A percentile compares a stretch with the other conserved stretches of the same genome.
phyloP scores from a whole-genome alignment of 1,140 invertebrate species.

The Galleria mellonella region DNA sequence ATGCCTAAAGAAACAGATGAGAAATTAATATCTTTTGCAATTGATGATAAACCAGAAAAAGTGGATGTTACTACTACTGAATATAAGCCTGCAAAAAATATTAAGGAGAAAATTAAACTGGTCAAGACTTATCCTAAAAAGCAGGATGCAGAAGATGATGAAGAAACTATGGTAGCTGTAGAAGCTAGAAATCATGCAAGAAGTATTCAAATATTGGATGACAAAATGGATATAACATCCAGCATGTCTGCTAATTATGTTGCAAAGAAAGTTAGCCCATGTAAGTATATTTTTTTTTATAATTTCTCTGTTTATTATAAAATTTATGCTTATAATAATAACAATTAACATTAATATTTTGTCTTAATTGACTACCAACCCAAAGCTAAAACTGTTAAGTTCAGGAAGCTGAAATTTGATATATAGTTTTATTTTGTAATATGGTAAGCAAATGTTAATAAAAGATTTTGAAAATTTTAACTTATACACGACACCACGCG shows the following conservation, averaged over 20 bases:
- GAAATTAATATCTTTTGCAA: slow-evolving; percentile 64
- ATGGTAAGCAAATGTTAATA: too few relatives aligned
- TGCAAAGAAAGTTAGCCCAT: slow-evolving; percentile 52
- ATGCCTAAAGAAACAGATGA: slow-evolving; percentile 50
- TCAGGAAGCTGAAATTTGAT: too few relatives aligned
- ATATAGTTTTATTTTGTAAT: too few relatives aligned
- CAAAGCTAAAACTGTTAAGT: too few relatives aligned
- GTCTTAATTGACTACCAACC: too few relatives aligned
- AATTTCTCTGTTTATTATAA: too few relatives aligned
- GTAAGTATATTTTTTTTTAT: slow-evolving; percentile 30
- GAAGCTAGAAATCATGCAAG: slow-evolving; percentile 73
- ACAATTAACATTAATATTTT: too few relatives aligned
- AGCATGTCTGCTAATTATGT: slow-evolving; percentile 70
- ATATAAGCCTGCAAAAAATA: slow-evolving; percentile 69
- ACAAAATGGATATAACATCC: slow-evolving; percentile 59
- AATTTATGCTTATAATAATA: too few relatives aligned
- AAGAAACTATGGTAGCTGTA: slow-evolving; percentile 77
- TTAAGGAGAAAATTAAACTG: slow-evolving; percentile 69
- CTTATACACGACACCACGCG: too few relatives aligned
- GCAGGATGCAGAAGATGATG: slow-evolving; percentile 63
- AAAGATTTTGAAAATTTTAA: too few relatives aligned
- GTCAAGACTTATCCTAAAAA: slow-evolving; percentile 67
- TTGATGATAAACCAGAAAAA: slow-evolving; percentile 68
- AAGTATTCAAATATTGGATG: slow-evolving; percentile 41
- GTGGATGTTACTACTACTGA: slow-evolving; percentile 44